Percentiles rank a stretch among this genome's conserved stretches.
Evolutionary conservation across 2,113 vertebrate species (phyloP).

Genomic region (Psophia crepitans): DNA sequence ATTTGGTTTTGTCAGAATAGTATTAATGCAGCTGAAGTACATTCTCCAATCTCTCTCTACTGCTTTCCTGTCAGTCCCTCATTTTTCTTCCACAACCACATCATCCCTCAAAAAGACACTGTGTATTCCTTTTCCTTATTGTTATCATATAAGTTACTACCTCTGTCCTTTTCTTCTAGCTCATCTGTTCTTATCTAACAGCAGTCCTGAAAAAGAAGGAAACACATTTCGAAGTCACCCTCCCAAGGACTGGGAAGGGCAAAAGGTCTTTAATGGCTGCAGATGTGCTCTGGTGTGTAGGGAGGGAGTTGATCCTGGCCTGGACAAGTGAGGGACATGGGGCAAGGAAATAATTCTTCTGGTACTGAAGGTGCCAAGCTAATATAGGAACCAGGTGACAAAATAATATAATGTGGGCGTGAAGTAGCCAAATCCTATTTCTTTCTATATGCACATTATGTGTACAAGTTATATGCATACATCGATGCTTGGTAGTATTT

Average conservation of each 20-base stretch:
- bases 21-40: neutral
- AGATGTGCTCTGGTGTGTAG: neutral
- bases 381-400: neutral
- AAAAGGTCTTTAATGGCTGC: neutral
- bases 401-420: neutral
- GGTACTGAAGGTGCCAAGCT: neutral
- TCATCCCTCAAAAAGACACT: neutral
- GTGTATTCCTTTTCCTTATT: neutral
- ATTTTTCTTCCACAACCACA: neutral
- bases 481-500: neutral
- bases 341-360: neutral
- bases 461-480: neutral
- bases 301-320: neutral
- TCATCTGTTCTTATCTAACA: neutral
- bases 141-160: neutral
- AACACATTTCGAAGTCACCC: neutral
- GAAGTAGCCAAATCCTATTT: neutral
- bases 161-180: neutral
- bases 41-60: neutral
- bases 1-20: neutral
- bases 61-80: neutral
- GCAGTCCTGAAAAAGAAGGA: neutral
- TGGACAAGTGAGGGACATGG: fast-evolving
- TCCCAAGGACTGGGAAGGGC: neutral
- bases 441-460: neutral